Conservation (phyloP, 1,140 invertebrate species). For the Eupeodes corollae region DNA sequence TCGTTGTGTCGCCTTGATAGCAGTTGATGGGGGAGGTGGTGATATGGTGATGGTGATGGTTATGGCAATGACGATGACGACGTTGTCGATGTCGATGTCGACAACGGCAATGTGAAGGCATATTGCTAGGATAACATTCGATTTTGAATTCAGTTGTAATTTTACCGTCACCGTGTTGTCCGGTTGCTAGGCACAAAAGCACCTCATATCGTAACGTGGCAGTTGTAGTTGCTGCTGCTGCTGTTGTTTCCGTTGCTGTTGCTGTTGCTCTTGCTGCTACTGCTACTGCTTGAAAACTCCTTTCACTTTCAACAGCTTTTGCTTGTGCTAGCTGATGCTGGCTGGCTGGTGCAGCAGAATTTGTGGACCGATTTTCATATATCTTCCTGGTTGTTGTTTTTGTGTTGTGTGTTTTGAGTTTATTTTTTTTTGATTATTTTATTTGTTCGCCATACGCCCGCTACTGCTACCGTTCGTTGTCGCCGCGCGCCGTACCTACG, state of each 20-base stretch:
- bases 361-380: background rate
- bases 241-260: background rate
- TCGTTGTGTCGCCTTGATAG: background rate
- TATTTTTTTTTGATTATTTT: too few relatives aligned
- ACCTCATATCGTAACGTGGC: constrained; percentile 18
- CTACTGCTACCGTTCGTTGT: too few relatives aligned
- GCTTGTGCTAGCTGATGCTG: too few relatives aligned
- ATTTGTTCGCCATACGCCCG: too few relatives aligned
- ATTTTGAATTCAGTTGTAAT: constrained; percentile 39
- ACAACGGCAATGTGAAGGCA: constrained; percentile 28
- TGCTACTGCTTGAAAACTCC: background rate
- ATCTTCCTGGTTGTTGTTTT: background rate
- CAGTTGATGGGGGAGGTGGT: background rate
- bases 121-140: constrained; percentile 39
- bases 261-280: background rate
- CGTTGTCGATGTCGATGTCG: background rate
- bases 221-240: background rate
- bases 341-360: background rate
- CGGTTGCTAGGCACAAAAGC: constrained; percentile 26
- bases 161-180: constrained; percentile 29
- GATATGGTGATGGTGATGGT: background rate
- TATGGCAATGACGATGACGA: background rate
- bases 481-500: too few relatives aligned
- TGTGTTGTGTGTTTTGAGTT: too few relatives aligned
- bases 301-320: constrained; percentile 1